phyloP scores from a whole-genome alignment of 2,888 invertebrate species.

The Scaptomyza cyrtandrae region DNA sequence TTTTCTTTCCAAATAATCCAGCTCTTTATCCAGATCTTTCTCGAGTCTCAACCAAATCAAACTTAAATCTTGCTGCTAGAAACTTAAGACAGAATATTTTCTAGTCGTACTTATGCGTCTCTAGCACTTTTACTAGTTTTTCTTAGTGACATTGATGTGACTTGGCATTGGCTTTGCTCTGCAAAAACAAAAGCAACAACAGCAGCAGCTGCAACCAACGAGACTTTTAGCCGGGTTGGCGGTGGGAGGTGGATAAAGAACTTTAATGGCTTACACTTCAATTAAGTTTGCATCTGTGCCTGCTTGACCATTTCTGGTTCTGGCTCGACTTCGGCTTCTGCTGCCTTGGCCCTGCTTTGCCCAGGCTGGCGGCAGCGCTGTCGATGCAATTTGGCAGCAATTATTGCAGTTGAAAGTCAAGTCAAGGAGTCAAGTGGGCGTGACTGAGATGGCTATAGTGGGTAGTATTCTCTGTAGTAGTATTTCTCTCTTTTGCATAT shows the following conservation, averaged over 20 bases:
- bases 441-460: conserved; percentile 20
- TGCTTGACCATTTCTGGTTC: conserved; percentile 32
- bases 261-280: conserved; percentile 74
- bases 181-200: neutral
- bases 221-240: neutral
- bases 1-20: neutral
- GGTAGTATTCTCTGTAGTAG: neutral
- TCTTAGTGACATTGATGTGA: conserved; percentile 61
- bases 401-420: conserved; percentile 69
- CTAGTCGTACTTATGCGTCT: neutral
- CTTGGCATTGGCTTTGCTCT: conserved; percentile 45
- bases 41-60: too few relatives aligned
- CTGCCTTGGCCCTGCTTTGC: conserved; percentile 58
- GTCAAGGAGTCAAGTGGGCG: conserved; percentile 60
- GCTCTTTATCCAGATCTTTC: too few relatives aligned
- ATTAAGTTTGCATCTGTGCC: conserved; percentile 59
- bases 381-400: conserved; percentile 77
- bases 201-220: conserved; percentile 18
- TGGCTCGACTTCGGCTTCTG: conserved; percentile 7
- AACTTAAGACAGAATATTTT: neutral
- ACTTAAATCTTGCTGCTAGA: too few relatives aligned
- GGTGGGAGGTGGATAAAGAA: conserved; percentile 8
- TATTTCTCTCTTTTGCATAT: conserved; percentile 30
- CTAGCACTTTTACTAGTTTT: conserved; percentile 1
- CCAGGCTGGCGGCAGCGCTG: conserved; percentile 37